Conservation (phyloP, 2,888 invertebrate species). For the Nezara viridula region DNA sequence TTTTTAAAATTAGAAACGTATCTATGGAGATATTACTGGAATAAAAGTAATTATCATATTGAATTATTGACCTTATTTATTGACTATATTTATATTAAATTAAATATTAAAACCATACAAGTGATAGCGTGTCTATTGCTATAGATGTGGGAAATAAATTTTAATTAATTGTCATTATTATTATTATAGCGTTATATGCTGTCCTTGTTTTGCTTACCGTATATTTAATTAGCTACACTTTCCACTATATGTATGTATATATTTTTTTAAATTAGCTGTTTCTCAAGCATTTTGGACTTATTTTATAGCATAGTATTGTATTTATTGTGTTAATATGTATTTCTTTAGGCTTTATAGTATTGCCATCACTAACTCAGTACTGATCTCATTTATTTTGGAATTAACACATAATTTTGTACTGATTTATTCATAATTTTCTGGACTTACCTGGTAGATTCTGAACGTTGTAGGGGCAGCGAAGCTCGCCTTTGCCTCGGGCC, state of each 20-base stretch:
- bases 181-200: not conserved
- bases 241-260: not conserved
- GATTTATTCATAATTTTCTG: no score
- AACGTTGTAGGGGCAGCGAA: conserved; percentile 83
- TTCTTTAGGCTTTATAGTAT: no score
- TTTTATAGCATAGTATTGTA: not conserved
- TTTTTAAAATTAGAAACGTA: no score
- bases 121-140: not conserved
- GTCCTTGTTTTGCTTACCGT: not conserved
- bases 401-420: no score
- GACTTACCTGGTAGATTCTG: conserved; percentile 79
- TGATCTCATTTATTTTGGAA: no score
- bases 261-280: not conserved
- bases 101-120: not conserved
- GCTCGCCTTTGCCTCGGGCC: conserved; percentile 79
- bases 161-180: not conserved
- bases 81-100: not conserved
- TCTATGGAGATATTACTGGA: no score
- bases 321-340: not conserved
- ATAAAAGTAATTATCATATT: not conserved
- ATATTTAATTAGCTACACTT: not conserved
- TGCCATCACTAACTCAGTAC: no score
- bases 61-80: not conserved
- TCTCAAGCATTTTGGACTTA: not conserved
- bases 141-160: not conserved